Base-by-base conservation (phyloP, 2,797 vertebrate genomes). In the Hipposideros larvatus region DNA sequence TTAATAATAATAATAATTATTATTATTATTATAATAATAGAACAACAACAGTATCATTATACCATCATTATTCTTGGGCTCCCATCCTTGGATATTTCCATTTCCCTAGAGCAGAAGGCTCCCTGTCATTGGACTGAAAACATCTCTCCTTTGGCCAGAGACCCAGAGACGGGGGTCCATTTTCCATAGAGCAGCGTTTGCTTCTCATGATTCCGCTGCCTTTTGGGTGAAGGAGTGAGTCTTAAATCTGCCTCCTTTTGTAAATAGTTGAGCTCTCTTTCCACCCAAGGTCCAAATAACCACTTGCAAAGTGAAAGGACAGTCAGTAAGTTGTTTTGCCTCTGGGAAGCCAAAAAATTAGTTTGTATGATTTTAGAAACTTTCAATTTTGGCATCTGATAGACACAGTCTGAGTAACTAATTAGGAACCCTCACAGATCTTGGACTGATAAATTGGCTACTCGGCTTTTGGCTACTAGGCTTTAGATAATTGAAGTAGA, bases 351-450 rank as follows among this genome's bases (percentile, higher is more conserved):
- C 46, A 91, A 94, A 95, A 95, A 63, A 46, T 85, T 37, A 61
- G 68, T 86, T 82, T 87, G 46, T 10, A 53, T 74, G 4, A 21
- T 78, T 73, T 71, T 37, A 31, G 21, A 73, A 37, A 41, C 66
- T 78, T 87, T 94, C 59, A 73, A 79, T 87, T 86, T 96, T 77
- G 94, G 82, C 83, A 55, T 84, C 48, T 71, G 26, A 68, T 80
- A 55, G 65, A 75, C 34, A 86, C 16, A 87, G 19, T 57, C 57
- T 92, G 78, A 91, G 65, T 79, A 95, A 85, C 43, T 55, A 90
- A 18, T 92, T 92, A 96, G 65, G 61, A 92, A 48, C 51, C 73
- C 43, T 83, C 5, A 2, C 34, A 89, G 43, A 73, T 78, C 79
- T 70, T 77, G 70, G 71, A 77, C 65, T 70, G 66, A 89, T 68